A percentile compares a stretch with the other conserved stretches of the same genome.
Conservation (phyloP, 2,797 vertebrate genomes). For the Bradypus variegatus region DNA sequence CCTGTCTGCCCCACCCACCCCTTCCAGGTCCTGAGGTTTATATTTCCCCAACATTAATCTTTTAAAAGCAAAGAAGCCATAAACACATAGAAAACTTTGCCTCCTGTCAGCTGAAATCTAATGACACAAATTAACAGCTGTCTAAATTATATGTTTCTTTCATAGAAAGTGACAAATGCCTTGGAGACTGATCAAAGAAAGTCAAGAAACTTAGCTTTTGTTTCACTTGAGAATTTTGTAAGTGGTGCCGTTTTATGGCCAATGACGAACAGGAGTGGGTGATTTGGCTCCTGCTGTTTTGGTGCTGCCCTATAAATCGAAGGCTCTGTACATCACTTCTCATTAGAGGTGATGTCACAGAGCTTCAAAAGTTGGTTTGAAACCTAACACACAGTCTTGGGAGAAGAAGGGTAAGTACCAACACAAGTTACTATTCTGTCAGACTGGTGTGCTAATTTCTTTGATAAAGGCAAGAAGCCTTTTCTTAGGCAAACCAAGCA, state of each 20-base stretch:
- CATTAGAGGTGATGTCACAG: not conserved
- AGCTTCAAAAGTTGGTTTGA: not conserved
- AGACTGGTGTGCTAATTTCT: not conserved
- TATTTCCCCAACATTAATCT: conserved; percentile 32
- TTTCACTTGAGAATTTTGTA: not conserved
- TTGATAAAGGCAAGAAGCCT: not conserved
- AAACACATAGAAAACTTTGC: conserved; percentile 40
- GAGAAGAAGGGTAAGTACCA: not conserved
- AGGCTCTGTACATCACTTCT: not conserved
- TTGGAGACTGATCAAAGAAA: conserved; percentile 40
- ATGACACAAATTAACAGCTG: conserved; percentile 56
- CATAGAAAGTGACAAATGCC: conserved; percentile 35
- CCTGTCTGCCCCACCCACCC: not conserved
- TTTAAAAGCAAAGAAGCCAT: conserved; percentile 50
- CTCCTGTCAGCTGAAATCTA: conserved; percentile 48
- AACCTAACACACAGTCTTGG: not conserved
- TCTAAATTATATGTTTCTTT: conserved; percentile 62
- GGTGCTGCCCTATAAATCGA: not conserved
- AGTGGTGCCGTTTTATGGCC: not conserved
- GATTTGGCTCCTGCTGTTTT: not conserved
- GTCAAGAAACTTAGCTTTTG: conserved; percentile 10
- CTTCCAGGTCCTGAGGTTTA: conserved; percentile 39
- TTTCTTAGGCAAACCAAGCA: not conserved
- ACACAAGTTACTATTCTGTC: not conserved
- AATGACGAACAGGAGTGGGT: not conserved